A percentile compares a stretch with the other conserved stretches of the same genome.
Evolutionary conservation across 2,888 invertebrate genomes (phyloP).

Genomic region (Scotopteryx bipunctaria): DNA sequence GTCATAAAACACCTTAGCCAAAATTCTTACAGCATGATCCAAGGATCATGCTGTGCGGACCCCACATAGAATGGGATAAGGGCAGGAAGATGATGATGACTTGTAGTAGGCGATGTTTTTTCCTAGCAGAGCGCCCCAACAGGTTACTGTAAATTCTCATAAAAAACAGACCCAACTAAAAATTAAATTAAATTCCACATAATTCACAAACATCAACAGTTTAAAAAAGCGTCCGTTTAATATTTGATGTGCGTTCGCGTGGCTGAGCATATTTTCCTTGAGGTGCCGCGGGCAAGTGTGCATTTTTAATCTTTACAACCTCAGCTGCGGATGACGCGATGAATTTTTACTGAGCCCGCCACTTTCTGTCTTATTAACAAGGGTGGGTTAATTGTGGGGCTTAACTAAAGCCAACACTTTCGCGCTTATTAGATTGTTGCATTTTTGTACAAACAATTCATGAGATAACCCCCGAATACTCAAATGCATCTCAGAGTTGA

Average conservation of each 20-base stretch:
- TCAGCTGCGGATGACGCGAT: conserved; percentile 67
- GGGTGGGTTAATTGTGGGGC: conserved; percentile 61
- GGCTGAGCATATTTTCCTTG: conserved; percentile 71
- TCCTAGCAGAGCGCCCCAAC: too few species aligned
- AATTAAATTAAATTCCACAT: conserved; percentile 17
- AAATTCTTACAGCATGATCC: too few species aligned
- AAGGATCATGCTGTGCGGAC: too few species aligned
- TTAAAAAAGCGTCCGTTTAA: conserved; percentile 45
- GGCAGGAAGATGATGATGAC: too few species aligned
- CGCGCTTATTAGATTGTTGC: conserved; percentile 21
- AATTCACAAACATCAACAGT: conserved; percentile 17
- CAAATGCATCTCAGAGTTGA: too few species aligned
- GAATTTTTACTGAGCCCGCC: conserved; percentile 75
- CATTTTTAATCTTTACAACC: conserved; percentile 79
- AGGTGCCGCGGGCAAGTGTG: conserved; percentile 69
- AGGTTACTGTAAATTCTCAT: background rate
- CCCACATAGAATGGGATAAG: too few species aligned
- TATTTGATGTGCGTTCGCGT: conserved; percentile 57
- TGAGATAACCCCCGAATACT: background rate
- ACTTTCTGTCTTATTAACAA: conserved; percentile 72
- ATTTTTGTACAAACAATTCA: conserved; percentile 6
- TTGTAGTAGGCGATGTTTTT: too few species aligned
- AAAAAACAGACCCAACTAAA: background rate
- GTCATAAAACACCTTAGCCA: too few species aligned
- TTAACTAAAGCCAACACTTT: conserved; percentile 42